phyloP scores from a whole-genome alignment of 1,140 invertebrate genomes.

The Agrilus planipennis region DNA sequence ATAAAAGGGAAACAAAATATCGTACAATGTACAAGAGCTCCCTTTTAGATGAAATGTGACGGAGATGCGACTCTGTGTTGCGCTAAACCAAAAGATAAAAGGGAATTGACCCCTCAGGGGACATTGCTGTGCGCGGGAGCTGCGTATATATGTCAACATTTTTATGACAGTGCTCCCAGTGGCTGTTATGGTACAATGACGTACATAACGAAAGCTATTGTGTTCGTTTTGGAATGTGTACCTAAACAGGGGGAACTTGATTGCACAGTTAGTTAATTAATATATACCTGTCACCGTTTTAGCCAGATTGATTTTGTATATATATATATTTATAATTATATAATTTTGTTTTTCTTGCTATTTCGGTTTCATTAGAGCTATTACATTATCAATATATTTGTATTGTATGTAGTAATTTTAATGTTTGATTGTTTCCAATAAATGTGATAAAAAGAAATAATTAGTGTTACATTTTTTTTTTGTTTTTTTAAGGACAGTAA shows the following conservation, averaged over 20 bases:
- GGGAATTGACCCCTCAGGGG: slow-evolving; percentile 48
- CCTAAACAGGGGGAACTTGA: slow-evolving; percentile 67
- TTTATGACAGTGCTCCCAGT: slow-evolving; percentile 96
- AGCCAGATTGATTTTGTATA: too few species aligned
- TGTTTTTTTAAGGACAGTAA: too few species aligned
- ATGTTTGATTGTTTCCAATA: too few species aligned
- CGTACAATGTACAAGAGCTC: too few species aligned
- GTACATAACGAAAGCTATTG: slow-evolving; percentile 83
- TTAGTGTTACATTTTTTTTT: too few species aligned
- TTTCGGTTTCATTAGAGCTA: too few species aligned
- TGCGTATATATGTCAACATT: slow-evolving; percentile 90
- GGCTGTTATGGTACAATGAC: slow-evolving; percentile 97
- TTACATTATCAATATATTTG: too few species aligned
- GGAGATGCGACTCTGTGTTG: slow-evolving; percentile 89
- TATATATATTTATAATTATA: not conserved
- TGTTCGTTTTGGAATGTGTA: slow-evolving; percentile 58
- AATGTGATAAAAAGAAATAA: too few species aligned
- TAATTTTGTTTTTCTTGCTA: not conserved
- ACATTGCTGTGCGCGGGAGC: slow-evolving; percentile 78
- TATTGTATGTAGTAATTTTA: too few species aligned
- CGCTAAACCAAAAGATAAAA: slow-evolving; percentile 56
- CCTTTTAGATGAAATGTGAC: slow-evolving; percentile 60
- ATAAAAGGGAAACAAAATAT: too few species aligned
- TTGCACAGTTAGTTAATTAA: slow-evolving; percentile 56
- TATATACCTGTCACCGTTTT: not conserved